A percentile compares a stretch with the other conserved stretches of the same genome.
Evolutionary conservation across 2,888 invertebrate species (phyloP).

Genomic region (Pinctada fucata): DNA sequence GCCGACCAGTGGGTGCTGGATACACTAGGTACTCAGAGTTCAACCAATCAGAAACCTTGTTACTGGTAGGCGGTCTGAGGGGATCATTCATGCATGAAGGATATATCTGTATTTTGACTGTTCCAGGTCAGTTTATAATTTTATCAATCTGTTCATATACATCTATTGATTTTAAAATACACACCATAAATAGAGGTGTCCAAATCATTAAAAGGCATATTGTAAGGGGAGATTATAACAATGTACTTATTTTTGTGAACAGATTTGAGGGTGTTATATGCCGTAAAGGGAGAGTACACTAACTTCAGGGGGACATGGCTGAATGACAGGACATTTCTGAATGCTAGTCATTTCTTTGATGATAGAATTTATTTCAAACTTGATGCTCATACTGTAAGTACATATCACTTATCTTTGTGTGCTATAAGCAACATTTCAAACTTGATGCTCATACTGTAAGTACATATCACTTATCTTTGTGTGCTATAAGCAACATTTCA

Average conservation of each 20-base stretch:
- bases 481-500: not conserved
- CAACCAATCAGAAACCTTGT: constrained; percentile 38
- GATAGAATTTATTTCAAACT: constrained; percentile 9
- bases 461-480: not conserved
- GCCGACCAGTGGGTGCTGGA: constrained; percentile 3
- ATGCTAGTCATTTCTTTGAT: constrained; percentile 4
- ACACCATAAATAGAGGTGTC: too few species aligned
- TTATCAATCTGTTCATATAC: not conserved
- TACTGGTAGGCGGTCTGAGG: constrained; percentile 30
- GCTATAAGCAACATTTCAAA: not conserved
- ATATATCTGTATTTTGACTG: constrained; percentile 10
- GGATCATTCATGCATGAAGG: constrained; percentile 7
- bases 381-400: constrained; percentile 18
- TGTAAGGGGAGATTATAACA: too few species aligned
- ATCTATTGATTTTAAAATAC: not conserved
- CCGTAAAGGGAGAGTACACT: constrained; percentile 27
- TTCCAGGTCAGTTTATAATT: not conserved
- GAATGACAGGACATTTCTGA: constrained; percentile 29
- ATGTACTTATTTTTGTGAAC: constrained; percentile 2
- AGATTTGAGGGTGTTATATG: constrained; percentile 30
- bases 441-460: constrained; percentile 21
- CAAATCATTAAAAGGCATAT: too few species aligned
- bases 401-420: too few species aligned
- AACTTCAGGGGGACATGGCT: constrained; percentile 40
- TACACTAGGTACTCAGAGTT: constrained; percentile 39